A percentile compares a stretch with the other conserved stretches of the same genome.
Evolutionary conservation across 2,797 vertebrate species (phyloP).

Genomic region (Triplophysa yarkandensis): DNA sequence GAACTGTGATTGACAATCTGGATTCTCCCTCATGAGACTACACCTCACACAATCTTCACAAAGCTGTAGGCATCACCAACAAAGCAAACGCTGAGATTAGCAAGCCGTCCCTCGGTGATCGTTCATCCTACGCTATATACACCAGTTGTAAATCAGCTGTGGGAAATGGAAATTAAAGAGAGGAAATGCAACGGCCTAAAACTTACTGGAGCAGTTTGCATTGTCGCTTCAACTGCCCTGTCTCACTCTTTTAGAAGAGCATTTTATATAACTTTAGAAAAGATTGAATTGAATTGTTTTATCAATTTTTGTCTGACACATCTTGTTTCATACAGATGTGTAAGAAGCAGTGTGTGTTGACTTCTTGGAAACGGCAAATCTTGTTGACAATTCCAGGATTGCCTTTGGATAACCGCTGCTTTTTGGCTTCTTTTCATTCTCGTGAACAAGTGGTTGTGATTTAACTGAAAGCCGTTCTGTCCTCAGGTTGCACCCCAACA

Average conservation of each 20-base stretch:
- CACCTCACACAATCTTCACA: conserved; percentile 24
- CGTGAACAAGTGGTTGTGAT: too few species aligned
- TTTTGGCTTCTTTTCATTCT: neutral
- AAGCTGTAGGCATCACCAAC: conserved; percentile 4
- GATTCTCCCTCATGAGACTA: conserved; percentile 31
- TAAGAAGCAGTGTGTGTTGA: too few species aligned
- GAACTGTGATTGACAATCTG: conserved; percentile 8
- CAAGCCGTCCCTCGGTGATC: conserved; percentile 16
- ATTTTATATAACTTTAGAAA: too few species aligned
- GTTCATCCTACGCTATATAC: conserved; percentile 33
- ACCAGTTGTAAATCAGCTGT: conserved; percentile 38
- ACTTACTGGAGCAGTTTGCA: neutral
- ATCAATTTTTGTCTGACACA: too few species aligned
- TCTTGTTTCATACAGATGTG: too few species aligned
- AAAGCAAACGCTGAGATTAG: conserved; percentile 40
- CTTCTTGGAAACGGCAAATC: too few species aligned
- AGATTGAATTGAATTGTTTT: too few species aligned
- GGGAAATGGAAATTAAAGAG: conserved; percentile 28
- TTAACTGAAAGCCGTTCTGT: conserved; percentile 4
- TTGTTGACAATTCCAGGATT: too few species aligned
- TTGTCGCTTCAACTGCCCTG: neutral
- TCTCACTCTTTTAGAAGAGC: neutral
- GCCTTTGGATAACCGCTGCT: neutral
- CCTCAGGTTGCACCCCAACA: conserved; percentile 88
- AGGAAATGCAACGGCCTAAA: conserved; percentile 7